phyloP scores from a whole-genome alignment of 2,888 invertebrate genomes.

The Ochropacha duplaris region DNA sequence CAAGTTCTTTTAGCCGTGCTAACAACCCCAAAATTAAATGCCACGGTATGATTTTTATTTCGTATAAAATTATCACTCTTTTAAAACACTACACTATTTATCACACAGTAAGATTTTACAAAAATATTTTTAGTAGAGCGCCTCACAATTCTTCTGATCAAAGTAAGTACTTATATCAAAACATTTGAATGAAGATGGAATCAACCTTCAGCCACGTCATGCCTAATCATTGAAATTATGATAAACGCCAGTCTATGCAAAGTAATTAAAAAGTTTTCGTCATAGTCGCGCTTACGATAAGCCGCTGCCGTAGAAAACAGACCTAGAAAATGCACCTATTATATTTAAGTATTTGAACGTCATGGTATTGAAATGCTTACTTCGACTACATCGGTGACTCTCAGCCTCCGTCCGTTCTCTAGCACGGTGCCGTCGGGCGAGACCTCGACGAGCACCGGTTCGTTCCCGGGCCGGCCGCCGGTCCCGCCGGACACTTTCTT shows the following conservation, averaged over 20 bases:
- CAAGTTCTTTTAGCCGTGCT: not conserved
- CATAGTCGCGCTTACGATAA: too few relatives aligned
- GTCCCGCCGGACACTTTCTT: constrained; percentile 86
- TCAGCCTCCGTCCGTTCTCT: constrained; percentile 85
- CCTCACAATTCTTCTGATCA: too few relatives aligned
- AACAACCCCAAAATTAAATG: not conserved
- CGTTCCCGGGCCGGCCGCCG: constrained; percentile 83
- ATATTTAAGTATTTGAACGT: not conserved
- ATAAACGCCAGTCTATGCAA: too few relatives aligned
- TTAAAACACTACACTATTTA: not conserved
- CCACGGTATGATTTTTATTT: not conserved
- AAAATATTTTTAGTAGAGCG: not conserved
- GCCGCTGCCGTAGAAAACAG: too few relatives aligned
- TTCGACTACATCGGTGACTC: constrained; percentile 86
- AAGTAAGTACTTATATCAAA: too few relatives aligned
- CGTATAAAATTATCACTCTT: not conserved
- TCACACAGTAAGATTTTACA: not conserved
- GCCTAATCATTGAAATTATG: too few relatives aligned
- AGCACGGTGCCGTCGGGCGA: constrained; percentile 89
- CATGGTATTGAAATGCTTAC: constrained; percentile 51
- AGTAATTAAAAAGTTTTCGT: too few relatives aligned
- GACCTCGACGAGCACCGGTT: constrained; percentile 88
- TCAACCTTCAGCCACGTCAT: too few relatives aligned
- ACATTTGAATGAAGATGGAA: too few relatives aligned
- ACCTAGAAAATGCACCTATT: too few relatives aligned